These are phyloP conservation scores for Ctenomys sociabilis DNA, from an alignment of 2,113 vertebrate genomes.

Conservation along the genomic window DNA sequence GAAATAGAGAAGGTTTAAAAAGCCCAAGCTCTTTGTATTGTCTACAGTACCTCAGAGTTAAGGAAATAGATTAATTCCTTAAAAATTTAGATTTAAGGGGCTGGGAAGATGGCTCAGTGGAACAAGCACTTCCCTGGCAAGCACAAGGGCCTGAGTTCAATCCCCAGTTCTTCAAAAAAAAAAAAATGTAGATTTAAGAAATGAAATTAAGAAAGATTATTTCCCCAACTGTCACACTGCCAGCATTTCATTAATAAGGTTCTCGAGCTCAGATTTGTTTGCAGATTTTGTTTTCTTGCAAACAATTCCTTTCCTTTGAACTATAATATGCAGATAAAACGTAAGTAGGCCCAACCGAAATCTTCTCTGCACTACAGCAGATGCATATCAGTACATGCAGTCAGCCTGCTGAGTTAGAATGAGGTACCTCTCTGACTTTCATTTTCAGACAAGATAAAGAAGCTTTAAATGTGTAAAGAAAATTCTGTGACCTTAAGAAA, in stretches of 20 bases:
- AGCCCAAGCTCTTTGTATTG: neutral
- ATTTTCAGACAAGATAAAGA: conserved; percentile 25
- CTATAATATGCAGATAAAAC: neutral
- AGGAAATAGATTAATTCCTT: neutral
- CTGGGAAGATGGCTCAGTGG: too few relatives aligned
- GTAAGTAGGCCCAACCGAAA: neutral
- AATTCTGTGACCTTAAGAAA: neutral
- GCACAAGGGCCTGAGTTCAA: too few relatives aligned
- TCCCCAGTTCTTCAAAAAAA: too few relatives aligned
- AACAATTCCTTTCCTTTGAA: neutral
- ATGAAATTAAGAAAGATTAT: conserved; percentile 11
- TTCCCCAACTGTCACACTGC: neutral
- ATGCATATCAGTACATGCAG: neutral
- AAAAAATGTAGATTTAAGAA: neutral
- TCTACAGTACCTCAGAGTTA: neutral
- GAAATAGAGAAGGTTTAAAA: neutral
- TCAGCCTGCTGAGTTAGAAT: neutral
- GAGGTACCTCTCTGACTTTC: neutral
- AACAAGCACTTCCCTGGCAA: too few relatives aligned
- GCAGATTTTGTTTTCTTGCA: neutral
- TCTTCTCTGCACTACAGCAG: neutral
- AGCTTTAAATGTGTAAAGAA: neutral
- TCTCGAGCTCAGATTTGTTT: conserved; percentile 18
- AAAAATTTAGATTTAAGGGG: neutral
- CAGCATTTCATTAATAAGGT: neutral